Evolutionary conservation across 2,888 invertebrate species (phyloP).

Genomic region (Chrysopilus asiliformis): DNA sequence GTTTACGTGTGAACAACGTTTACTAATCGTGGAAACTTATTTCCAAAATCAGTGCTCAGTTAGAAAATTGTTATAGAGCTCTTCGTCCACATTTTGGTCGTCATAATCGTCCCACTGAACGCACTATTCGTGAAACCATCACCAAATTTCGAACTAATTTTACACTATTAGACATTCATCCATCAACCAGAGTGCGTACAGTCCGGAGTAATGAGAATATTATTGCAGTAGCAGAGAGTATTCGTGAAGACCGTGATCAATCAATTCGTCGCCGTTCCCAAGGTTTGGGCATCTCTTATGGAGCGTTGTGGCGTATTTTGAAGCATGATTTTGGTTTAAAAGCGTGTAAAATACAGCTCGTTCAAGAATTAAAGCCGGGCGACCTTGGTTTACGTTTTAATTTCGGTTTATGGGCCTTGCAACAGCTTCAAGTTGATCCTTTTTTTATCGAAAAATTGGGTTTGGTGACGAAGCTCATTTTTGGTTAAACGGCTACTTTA

Average conservation of each 20-base stretch:
- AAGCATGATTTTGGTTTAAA: not conserved
- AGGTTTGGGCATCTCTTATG: no score
- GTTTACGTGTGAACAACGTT: no score
- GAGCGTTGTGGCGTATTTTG: not conserved
- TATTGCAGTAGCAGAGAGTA: not conserved
- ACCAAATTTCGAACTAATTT: no score
- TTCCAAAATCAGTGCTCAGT: no score
- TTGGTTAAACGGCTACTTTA: not conserved
- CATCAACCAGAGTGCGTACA: not conserved
- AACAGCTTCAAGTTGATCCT: not conserved
- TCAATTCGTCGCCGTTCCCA: no score
- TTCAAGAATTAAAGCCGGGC: not conserved
- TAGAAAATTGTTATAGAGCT: no score
- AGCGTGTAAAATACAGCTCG: not conserved
- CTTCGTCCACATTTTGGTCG: no score
- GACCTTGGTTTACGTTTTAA: no score
- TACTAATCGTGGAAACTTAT: no score
- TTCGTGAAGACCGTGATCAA: no score
- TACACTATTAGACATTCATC: not conserved
- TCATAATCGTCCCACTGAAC: no score
- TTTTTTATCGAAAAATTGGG: not conserved
- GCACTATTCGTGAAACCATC: no score
- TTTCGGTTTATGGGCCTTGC: not conserved
- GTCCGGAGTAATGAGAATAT: not conserved
- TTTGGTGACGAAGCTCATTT: not conserved